These are phyloP conservation scores for Manis crassicaudata DNA, from an alignment of 2,797 vertebrate genomes.

Conservation along the genomic window DNA sequence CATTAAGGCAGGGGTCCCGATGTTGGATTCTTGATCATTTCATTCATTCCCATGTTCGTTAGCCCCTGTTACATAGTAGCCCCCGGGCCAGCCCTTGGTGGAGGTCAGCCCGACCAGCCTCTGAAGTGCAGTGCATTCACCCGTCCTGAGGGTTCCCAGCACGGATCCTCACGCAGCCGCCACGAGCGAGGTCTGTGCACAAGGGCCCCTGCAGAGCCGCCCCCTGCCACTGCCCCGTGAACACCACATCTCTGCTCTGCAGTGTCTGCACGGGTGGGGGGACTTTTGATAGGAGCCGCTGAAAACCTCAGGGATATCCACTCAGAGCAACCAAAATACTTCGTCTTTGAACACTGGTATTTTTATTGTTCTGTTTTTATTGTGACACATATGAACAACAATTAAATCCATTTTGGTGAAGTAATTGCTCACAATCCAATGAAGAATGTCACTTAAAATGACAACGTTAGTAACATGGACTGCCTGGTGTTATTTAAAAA, in stretches of 20 bases:
- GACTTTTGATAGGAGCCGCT: not conserved
- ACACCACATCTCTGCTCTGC: fast-evolving
- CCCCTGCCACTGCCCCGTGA: not conserved
- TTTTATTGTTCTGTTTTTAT: not conserved
- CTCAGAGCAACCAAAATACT: not conserved
- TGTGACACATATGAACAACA: not conserved
- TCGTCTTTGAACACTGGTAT: not conserved
- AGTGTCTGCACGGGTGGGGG: fast-evolving
- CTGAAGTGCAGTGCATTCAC: fast-evolving
- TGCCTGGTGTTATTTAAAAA: not conserved
- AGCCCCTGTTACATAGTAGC: fast-evolving
- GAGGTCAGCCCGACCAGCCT: fast-evolving
- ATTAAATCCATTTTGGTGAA: not conserved
- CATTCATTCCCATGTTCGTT: not conserved
- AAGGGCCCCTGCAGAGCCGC: not conserved
- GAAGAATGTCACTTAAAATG: not conserved
- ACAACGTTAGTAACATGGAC: too few species aligned
- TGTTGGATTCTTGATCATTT: fast-evolving
- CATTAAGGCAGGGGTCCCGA: not conserved
- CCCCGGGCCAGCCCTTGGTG: fast-evolving
- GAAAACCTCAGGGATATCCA: not conserved
- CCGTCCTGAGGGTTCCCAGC: not conserved
- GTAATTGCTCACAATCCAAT: not conserved
- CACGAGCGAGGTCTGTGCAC: not conserved
- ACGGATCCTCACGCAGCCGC: not conserved